A percentile compares a stretch with the other conserved stretches of the same genome.
These are phyloP conservation scores for Acanthis flammea DNA, from an alignment of 2,797 vertebrate genomes.

Conservation along the genomic window DNA sequence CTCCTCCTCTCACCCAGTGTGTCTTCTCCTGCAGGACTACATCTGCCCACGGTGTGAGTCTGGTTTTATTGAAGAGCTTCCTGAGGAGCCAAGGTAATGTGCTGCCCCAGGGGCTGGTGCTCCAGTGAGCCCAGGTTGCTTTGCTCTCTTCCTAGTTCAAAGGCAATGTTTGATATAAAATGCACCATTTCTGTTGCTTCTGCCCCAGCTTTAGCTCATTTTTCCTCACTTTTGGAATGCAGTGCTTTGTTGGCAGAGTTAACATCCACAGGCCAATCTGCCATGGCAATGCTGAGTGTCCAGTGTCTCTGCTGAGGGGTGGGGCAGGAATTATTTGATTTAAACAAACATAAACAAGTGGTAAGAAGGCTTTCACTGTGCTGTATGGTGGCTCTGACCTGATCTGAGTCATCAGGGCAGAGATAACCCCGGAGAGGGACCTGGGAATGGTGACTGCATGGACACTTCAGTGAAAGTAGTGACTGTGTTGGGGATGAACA, in stretches of 20 bases:
- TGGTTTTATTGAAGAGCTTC: slow-evolving; percentile 93
- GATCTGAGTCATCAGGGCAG: background rate
- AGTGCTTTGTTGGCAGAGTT: background rate
- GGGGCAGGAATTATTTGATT: background rate
- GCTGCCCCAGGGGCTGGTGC: background rate
- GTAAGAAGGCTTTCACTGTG: background rate
- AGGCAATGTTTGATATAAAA: background rate
- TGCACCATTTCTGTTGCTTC: fast-evolving
- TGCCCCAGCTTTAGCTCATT: background rate
- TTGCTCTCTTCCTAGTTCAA: background rate
- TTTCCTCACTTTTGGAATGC: background rate
- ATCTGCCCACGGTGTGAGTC: slow-evolving; percentile 94
- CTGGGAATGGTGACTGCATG: fast-evolving
- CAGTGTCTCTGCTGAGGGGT: fast-evolving
- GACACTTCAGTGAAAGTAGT: background rate
- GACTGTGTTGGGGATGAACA: background rate
- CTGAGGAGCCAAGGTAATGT: slow-evolving; percentile 85
- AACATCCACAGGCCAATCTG: background rate
- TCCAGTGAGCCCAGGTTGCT: background rate
- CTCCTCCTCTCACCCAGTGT: background rate
- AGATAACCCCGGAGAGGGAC: background rate
- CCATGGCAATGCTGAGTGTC: fast-evolving
- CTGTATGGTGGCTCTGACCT: background rate
- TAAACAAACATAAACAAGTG: background rate
- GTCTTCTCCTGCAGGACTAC: slow-evolving; percentile 82